phyloP scores from a whole-genome alignment of 2,888 invertebrate species.

The Acanthosepion pharaonis region DNA sequence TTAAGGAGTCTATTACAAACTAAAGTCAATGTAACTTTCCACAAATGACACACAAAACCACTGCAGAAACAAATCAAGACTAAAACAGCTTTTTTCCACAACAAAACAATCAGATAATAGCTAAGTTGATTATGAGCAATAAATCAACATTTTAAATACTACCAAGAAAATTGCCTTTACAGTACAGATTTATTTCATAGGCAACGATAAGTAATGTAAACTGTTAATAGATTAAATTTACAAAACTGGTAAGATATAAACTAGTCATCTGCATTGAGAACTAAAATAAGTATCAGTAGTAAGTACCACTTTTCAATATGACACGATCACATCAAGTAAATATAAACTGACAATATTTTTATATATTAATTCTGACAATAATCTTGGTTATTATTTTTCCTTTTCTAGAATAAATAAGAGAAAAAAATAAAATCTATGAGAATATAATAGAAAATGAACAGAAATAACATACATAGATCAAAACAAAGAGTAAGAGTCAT shows the following conservation, averaged over 20 bases:
- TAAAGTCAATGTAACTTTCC: background rate
- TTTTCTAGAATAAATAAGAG: too few species aligned
- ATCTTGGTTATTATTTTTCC: too few species aligned
- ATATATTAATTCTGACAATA: too few species aligned
- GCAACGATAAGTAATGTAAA: background rate
- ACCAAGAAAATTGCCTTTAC: background rate
- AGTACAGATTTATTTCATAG: background rate
- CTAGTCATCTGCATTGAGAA: too few species aligned
- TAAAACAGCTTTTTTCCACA: background rate
- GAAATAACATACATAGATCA: too few species aligned
- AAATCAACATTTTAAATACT: background rate
- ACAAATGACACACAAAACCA: background rate
- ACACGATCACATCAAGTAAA: too few species aligned
- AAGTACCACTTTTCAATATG: too few species aligned
- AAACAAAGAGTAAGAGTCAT: too few species aligned
- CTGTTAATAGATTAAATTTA: background rate
- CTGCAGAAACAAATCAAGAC: background rate
- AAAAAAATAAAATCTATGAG: too few species aligned
- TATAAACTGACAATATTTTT: too few species aligned
- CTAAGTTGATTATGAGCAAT: background rate
- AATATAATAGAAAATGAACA: too few species aligned
- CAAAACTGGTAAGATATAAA: background rate
- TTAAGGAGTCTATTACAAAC: background rate
- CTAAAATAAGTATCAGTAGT: too few species aligned
- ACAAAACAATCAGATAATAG: background rate